Evolutionary conservation across 2,888 invertebrate genomes (phyloP).

Genomic region (Stomorhina lunata): DNA sequence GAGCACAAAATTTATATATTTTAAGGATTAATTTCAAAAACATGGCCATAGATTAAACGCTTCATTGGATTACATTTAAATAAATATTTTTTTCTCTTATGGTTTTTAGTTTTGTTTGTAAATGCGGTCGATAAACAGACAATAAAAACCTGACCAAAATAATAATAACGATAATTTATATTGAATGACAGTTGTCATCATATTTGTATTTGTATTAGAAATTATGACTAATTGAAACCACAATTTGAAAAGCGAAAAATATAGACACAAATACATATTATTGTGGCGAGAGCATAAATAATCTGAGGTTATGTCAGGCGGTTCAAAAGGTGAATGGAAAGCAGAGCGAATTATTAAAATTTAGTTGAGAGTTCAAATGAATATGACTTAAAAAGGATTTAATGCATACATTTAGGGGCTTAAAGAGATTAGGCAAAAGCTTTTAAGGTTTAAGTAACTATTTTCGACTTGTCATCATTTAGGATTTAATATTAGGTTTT

Average conservation of each 20-base stretch:
- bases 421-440: too few species aligned
- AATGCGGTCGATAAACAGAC: slow-evolving; percentile 12
- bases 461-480: too few species aligned
- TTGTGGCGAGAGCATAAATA: background rate
- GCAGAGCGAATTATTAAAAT: too few species aligned
- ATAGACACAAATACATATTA: too few species aligned
- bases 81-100: background rate
- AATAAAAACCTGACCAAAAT: slow-evolving; percentile 19
- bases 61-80: background rate
- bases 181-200: slow-evolving; percentile 32
- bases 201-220: slow-evolving; percentile 19
- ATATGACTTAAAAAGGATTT: too few species aligned
- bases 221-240: slow-evolving; percentile 41
- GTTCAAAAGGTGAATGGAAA: too few species aligned
- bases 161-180: slow-evolving; percentile 13
- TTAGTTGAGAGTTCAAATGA: too few species aligned
- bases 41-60: background rate
- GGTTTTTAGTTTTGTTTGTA: slow-evolving; percentile 3
- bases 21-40: slow-evolving; percentile 11
- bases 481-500: too few species aligned
- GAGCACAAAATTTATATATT: slow-evolving; percentile 4
- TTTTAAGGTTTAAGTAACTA: too few species aligned
- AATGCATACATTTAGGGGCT: too few species aligned
- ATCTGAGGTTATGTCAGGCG: background rate
- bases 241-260: slow-evolving; percentile 34